A percentile compares a stretch with the other conserved stretches of the same genome.
Conservation (phyloP, 1,140 invertebrate genomes). For the Pogonus chalceus region DNA sequence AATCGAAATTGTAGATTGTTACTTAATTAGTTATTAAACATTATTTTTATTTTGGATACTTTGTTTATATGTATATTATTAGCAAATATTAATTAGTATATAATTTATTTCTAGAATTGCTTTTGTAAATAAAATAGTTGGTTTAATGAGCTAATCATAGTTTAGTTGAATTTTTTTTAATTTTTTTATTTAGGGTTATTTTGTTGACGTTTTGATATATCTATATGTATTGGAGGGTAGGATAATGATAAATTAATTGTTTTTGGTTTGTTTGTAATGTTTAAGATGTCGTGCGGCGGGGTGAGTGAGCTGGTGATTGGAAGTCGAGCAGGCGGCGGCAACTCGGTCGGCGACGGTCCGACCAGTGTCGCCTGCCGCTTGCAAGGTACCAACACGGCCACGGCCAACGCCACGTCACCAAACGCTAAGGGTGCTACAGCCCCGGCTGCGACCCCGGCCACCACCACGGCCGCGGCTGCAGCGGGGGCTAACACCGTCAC, state of each 20-base stretch:
- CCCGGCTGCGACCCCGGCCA: no score
- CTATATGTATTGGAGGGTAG: neutral
- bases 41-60: no score
- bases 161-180: no score
- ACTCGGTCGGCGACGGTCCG: conserved; percentile 12
- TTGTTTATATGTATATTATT: no score
- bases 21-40: no score
- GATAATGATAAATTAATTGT: neutral
- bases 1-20: no score
- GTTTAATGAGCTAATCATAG: no score
- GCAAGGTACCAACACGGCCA: conserved; percentile 22
- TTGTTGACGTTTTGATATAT: neutral
- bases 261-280: conserved; percentile 10
- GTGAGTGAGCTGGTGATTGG: conserved; percentile 31
- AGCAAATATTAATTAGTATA: no score
- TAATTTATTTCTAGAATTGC: no score
- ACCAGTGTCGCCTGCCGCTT: conserved; percentile 19
- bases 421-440: conserved; percentile 24
- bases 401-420: conserved; percentile 24
- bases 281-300: conserved; percentile 35
- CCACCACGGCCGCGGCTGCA: conserved; percentile 13
- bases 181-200: no score
- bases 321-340: conserved; percentile 24
- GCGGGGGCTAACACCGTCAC: conserved; percentile 20
- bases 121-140: no score